These are phyloP conservation scores for Pteropus alecto DNA, from an alignment of 2,113 vertebrate genomes.

Conservation along the genomic window DNA sequence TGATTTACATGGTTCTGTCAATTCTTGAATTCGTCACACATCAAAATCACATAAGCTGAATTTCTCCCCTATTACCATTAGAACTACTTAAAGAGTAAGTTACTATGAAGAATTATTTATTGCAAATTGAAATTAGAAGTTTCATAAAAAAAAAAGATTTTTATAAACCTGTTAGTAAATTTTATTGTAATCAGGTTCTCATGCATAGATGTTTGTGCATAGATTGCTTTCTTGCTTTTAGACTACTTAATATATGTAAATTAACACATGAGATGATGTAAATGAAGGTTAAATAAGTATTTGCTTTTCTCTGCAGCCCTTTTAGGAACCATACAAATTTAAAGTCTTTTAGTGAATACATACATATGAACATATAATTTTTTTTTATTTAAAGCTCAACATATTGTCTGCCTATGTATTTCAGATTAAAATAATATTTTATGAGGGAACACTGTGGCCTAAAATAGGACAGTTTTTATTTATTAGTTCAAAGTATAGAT, in stretches of 20 bases:
- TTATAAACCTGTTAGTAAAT: not conserved
- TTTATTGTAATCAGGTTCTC: not conserved
- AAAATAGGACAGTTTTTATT: not conserved
- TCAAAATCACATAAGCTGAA: constrained; percentile 50
- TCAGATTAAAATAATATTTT: constrained; percentile 3
- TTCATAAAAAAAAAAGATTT: not conserved
- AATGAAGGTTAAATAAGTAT: not conserved
- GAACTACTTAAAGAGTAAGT: constrained; percentile 38
- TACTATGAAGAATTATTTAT: not conserved
- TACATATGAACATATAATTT: not conserved
- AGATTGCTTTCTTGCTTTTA: not conserved
- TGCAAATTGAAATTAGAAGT: not conserved
- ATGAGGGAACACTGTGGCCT: not conserved
- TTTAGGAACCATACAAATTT: not conserved
- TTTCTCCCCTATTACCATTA: not conserved
- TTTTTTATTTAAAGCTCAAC: not conserved
- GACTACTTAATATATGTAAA: not conserved
- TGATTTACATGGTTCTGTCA: constrained; percentile 85
- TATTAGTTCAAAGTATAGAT: not conserved
- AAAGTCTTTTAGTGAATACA: not conserved
- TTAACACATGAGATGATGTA: not conserved
- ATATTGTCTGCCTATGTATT: not conserved
- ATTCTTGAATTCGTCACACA: constrained; percentile 71
- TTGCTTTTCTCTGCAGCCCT: not conserved
- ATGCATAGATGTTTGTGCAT: not conserved